phyloP scores from a whole-genome alignment of 1,140 invertebrate species.

The Dendrolimus kikuchii region DNA sequence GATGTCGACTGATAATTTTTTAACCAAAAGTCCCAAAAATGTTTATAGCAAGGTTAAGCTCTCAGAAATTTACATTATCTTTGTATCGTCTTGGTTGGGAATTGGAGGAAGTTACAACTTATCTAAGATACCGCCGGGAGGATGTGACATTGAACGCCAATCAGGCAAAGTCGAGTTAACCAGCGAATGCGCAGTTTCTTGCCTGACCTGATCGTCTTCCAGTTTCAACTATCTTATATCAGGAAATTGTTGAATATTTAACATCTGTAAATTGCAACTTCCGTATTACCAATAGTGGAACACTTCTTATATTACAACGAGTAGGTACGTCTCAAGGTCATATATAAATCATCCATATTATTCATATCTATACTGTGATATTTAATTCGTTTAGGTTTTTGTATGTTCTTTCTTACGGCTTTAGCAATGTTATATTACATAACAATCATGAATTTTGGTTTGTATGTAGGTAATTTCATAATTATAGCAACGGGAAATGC shows the following conservation, averaged over 20 bases:
- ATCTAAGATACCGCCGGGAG: constrained; percentile 58
- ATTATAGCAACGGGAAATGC: too few species aligned
- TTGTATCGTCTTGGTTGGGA: constrained; percentile 4
- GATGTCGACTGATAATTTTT: too few species aligned
- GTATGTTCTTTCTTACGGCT: too few species aligned
- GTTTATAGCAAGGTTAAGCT: neutral
- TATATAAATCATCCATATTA: too few species aligned
- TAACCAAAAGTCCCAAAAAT: too few species aligned
- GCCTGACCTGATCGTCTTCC: constrained; percentile 6
- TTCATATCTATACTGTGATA: too few species aligned
- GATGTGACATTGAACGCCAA: constrained; percentile 66
- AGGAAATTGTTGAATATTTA: constrained; percentile 1
- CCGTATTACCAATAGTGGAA: neutral
- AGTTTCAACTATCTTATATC: neutral
- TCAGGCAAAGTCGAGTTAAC: constrained; percentile 47
- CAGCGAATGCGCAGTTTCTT: constrained; percentile 54
- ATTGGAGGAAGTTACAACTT: constrained; percentile 51
- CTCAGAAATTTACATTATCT: neutral
- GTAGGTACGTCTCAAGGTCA: too few species aligned
- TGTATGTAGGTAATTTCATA: too few species aligned
- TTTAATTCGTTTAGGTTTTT: too few species aligned
- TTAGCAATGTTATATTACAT: too few species aligned
- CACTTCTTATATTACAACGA: too few species aligned
- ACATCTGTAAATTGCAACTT: constrained; percentile 1
- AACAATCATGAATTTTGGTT: too few species aligned